Base-by-base conservation (phyloP, 2,888 invertebrate genomes). In the Pegoplata infirma region DNA sequence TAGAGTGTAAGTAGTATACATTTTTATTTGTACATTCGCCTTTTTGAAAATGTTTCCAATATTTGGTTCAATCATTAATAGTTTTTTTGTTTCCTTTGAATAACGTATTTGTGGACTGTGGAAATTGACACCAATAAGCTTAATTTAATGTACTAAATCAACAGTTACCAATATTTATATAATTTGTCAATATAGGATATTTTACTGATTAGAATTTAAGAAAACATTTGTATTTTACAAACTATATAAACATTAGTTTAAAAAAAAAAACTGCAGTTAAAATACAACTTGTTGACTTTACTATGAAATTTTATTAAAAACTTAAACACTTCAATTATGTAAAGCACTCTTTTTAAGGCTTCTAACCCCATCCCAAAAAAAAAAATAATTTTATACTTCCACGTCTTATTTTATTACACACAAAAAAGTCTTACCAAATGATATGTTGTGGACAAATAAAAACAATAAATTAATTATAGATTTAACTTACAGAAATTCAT, bases 381-480 rank as follows among this genome's bases (percentile, higher is more conserved):
- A n/a, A n/a, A n/a, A n/a, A n/a, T n/a, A n/a, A n/a, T n/a, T n/a
- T n/a, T n/a, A n/a, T n/a, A n/a, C n/a, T n/a, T n/a, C 16, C 12
- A 21, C 56, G 40, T 63, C 47, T 53, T 55, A 14, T 25, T 28
- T 55, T 5, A 21, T 53, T 56, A 55, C 25, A 49, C 36, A 28
- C 21, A 19, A 53, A 56, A 66, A 73, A 56, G 73, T 78, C 68
- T 78, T 68, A 73, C 73, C 68, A 69, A 77, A 68, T 68, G 46
- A 73, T 73, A 68, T 51, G 51, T 77, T 68, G 67, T 58, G 51
- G 19, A 58, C 17, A 44, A 63, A 46, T 63, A 58, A 68, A 66
- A 56, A 76, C 44, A 72, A 73, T 76, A 76, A 72, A 73, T 69
- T 73, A 71, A 73, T 66, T 47, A 61, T 81, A 81, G 76, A 51